These are phyloP conservation scores for Procambarus virginalis DNA, from an alignment of 1,140 invertebrate species.

Conservation along the genomic window DNA sequence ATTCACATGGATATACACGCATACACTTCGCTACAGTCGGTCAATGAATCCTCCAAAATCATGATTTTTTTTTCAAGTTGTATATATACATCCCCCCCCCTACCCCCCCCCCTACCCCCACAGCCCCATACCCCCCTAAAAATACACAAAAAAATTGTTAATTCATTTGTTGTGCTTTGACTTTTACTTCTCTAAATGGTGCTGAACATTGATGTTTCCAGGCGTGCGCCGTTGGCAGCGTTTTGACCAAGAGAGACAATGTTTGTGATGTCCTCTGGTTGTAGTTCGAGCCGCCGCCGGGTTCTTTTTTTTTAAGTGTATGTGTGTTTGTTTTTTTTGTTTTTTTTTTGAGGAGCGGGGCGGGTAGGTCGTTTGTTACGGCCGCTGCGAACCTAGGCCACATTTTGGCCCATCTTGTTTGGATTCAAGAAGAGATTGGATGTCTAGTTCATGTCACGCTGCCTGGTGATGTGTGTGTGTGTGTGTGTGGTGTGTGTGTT, in stretches of 20 bases:
- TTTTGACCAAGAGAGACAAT: not conserved
- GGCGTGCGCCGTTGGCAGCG: not conserved
- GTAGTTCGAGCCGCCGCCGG: not conserved
- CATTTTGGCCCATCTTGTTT: no score
- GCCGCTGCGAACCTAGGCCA: no score
- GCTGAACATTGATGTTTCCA: slow-evolving; percentile 17
- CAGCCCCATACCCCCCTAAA: not conserved
- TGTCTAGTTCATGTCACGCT: no score
- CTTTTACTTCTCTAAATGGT: slow-evolving; percentile 33
- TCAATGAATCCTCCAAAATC: not conserved
- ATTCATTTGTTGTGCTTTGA: not conserved
- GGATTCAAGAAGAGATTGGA: no score
- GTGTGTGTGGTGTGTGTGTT: no score
- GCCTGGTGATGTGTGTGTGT: no score
- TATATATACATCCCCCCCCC: no score
- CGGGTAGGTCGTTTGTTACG: not conserved
- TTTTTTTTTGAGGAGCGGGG: no score
- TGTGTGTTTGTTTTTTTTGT: not conserved
- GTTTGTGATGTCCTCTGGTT: not conserved
- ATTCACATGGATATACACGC: not conserved
- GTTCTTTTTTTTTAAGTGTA: not conserved
- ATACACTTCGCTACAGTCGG: not conserved
- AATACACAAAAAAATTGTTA: not conserved
- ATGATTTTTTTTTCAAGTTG: not conserved
- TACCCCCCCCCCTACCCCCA: no score